A percentile compares a stretch with the other conserved stretches of the same genome.
phyloP scores from a whole-genome alignment of 1,140 invertebrate genomes.

The Contarinia nasturtii region DNA sequence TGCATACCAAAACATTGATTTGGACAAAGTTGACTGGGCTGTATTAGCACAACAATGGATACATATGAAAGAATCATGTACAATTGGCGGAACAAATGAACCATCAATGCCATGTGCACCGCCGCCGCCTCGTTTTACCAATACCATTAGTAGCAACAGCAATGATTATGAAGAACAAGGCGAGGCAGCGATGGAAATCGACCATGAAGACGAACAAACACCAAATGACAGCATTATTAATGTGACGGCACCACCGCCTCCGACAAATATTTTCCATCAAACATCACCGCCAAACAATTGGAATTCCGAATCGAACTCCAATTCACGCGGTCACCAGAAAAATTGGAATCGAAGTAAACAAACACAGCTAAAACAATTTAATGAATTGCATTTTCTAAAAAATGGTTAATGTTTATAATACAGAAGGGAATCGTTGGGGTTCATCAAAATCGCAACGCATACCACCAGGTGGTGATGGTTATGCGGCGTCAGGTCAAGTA shows the following conservation, averaged over 20 bases:
- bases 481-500: too few relatives aligned
- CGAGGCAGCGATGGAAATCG: conserved; percentile 72
- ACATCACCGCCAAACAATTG: neutral
- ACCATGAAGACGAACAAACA: conserved; percentile 30
- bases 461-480: too few relatives aligned
- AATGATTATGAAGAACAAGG: conserved; percentile 34
- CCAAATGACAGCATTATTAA: conserved; percentile 4
- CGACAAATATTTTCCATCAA: conserved; percentile 5
- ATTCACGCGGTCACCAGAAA: neutral
- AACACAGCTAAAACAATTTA: too few relatives aligned
- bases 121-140: conserved; percentile 15
- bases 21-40: conserved; percentile 78
- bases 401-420: too few relatives aligned
- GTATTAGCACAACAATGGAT: conserved; percentile 94
- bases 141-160: too few relatives aligned
- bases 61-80: conserved; percentile 69
- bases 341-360: too few relatives aligned
- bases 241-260: conserved; percentile 13
- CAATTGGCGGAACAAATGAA: conserved; percentile 16
- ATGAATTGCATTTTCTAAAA: too few relatives aligned
- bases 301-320: neutral
- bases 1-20: conserved; percentile 13
- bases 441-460: neutral
- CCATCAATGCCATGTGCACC: conserved; percentile 27
- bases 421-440: too few relatives aligned